A percentile compares a stretch with the other conserved stretches of the same genome.
These are phyloP conservation scores for Acrocephalus kingi DNA, from an alignment of 2,113 vertebrate genomes.

Conservation along the genomic window DNA sequence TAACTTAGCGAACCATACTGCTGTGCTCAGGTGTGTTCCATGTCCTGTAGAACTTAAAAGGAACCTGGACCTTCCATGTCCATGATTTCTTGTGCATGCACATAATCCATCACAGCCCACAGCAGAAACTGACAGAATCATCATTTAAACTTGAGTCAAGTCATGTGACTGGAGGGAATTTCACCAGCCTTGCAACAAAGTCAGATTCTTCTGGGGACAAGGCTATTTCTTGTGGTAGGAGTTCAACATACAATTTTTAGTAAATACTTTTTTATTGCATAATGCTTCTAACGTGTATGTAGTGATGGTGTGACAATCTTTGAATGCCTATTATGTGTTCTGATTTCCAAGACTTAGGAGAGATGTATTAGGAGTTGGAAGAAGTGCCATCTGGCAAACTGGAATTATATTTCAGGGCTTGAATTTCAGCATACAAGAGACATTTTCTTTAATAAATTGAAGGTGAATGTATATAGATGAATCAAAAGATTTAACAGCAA, in stretches of 20 bases:
- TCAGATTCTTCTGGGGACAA: background rate
- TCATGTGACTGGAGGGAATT: background rate
- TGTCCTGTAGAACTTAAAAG: background rate
- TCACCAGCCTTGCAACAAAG: background rate
- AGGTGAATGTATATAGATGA: background rate
- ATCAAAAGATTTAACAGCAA: background rate
- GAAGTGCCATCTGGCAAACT: background rate
- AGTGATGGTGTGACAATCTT: background rate
- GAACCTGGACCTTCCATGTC: background rate
- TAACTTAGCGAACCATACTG: background rate
- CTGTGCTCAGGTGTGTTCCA: accelerated
- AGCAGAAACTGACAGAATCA: background rate
- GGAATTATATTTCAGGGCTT: background rate
- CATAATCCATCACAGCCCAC: background rate
- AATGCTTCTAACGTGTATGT: background rate
- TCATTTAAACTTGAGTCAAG: background rate
- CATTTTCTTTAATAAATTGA: background rate
- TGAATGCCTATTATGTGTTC: background rate
- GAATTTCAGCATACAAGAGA: background rate
- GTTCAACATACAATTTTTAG: background rate
- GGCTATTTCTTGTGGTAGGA: background rate
- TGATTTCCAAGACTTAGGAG: background rate
- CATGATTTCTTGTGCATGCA: background rate
- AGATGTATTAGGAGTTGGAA: background rate
- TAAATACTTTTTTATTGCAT: background rate